These are phyloP conservation scores for Pseudorasbora parva DNA, from an alignment of 2,113 vertebrate species.

Conservation along the genomic window DNA sequence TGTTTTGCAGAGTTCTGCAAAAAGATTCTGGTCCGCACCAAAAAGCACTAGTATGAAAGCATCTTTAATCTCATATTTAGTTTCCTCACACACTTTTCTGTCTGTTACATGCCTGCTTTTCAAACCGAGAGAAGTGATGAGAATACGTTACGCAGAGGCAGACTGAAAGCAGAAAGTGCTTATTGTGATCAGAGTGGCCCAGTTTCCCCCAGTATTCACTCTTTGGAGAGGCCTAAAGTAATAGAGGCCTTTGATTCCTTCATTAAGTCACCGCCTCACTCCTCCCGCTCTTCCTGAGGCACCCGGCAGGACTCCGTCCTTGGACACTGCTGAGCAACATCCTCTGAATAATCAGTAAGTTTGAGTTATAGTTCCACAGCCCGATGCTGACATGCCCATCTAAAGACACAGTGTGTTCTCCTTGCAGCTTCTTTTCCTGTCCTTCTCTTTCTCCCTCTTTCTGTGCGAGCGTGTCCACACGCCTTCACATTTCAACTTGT, in stretches of 20 bases:
- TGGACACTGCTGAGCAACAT: constrained; percentile 58
- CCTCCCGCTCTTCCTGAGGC: constrained; percentile 52
- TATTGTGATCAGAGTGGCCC: constrained; percentile 45
- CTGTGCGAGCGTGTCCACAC: background rate
- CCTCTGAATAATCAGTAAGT: constrained; percentile 63
- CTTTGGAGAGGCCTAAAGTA: constrained; percentile 46
- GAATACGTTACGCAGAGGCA: background rate
- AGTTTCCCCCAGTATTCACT: constrained; percentile 40
- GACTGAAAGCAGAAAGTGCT: constrained; percentile 20
- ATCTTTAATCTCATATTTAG: constrained; percentile 1
- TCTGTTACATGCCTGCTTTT: background rate
- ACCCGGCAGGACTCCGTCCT: constrained; percentile 54
- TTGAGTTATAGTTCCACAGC: constrained; percentile 62
- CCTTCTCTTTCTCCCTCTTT: constrained; percentile 31
- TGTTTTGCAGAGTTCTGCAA: background rate
- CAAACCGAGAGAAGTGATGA: background rate
- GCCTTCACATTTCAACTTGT: constrained; percentile 38
- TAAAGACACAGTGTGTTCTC: constrained; percentile 51
- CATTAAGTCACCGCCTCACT: constrained; percentile 58
- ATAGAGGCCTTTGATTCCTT: constrained; percentile 53
- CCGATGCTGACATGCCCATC: constrained; percentile 53
- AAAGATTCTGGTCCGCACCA: background rate
- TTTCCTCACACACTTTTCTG: background rate
- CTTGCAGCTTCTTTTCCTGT: constrained; percentile 37
- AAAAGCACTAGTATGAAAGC: background rate